Conservation (phyloP, 2,113 vertebrate genomes). For the Halcyon senegalensis region DNA sequence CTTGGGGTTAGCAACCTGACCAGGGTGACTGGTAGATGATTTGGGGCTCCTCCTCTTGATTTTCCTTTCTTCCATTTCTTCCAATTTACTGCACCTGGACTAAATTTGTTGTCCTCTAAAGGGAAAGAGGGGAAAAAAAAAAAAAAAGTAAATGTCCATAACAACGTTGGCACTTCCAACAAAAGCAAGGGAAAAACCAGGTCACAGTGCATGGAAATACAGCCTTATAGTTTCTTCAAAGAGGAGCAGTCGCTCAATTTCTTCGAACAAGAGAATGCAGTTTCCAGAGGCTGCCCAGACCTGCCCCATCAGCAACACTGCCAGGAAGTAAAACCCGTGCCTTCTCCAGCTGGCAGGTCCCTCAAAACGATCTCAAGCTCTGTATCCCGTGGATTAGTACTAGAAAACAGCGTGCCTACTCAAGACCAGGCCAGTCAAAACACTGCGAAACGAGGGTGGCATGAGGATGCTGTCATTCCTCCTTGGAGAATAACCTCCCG, state of each 20-base stretch:
- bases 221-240: background rate
- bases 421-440: background rate
- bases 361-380: background rate
- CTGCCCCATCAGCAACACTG: background rate
- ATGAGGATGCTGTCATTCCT: fast-evolving
- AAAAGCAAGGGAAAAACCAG: background rate
- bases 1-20: conserved; percentile 77
- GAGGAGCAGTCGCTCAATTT: background rate
- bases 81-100: background rate
- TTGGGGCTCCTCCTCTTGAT: conserved; percentile 91
- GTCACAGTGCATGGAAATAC: background rate
- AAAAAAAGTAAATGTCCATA: background rate
- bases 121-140: background rate
- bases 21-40: conserved; percentile 79
- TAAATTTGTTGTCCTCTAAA: conserved; percentile 7
- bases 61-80: conserved; percentile 92
- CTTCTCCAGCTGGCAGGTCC: background rate
- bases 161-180: background rate
- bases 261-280: background rate
- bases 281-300: background rate
- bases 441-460: fast-evolving
- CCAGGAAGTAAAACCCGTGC: background rate
- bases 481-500: background rate
- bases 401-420: background rate
- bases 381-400: background rate